Conservation (phyloP, 2,888 invertebrate species). For the Sussaba pulchella region DNA sequence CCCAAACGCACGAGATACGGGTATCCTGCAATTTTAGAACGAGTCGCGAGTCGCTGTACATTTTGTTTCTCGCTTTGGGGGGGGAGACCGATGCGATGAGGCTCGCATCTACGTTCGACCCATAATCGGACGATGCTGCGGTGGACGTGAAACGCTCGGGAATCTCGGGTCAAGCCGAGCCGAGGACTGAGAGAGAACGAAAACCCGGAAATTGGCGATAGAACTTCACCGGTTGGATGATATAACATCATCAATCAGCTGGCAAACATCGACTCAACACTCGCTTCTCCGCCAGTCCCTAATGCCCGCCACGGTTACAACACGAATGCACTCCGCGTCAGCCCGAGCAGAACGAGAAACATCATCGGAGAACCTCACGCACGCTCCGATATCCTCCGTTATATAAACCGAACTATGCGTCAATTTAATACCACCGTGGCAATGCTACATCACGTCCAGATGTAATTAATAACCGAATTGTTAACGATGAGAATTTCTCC, state of each 20-base stretch:
- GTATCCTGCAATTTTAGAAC: background rate
- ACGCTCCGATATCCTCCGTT: conserved; percentile 44
- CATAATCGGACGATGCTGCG: conserved; percentile 16
- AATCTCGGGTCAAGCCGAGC: conserved; percentile 15
- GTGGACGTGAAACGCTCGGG: conserved; percentile 41
- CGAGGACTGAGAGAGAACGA: conserved; percentile 36
- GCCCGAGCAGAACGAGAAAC: conserved; percentile 13
- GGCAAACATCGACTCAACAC: conserved; percentile 83
- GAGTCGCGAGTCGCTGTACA: conserved; percentile 2
- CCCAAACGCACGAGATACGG: too few relatives aligned
- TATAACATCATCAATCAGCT: conserved; percentile 84
- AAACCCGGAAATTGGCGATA: conserved; percentile 64
- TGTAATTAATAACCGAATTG: conserved; percentile 74
- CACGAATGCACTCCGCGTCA: conserved; percentile 41
- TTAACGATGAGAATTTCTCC: conserved; percentile 54
- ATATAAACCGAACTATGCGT: too few relatives aligned
- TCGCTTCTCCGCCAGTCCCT: conserved; percentile 74
- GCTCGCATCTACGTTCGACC: background rate
- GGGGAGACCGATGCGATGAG: conserved; percentile 17
- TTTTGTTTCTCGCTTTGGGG: background rate
- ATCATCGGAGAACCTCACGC: conserved; percentile 48
- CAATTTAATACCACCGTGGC: conserved; percentile 76
- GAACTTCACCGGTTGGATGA: conserved; percentile 76
- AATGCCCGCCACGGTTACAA: conserved; percentile 56
- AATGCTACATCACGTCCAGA: conserved; percentile 78